Conservation (phyloP, 2,888 invertebrate genomes). For the Eupithecia vulgata region DNA sequence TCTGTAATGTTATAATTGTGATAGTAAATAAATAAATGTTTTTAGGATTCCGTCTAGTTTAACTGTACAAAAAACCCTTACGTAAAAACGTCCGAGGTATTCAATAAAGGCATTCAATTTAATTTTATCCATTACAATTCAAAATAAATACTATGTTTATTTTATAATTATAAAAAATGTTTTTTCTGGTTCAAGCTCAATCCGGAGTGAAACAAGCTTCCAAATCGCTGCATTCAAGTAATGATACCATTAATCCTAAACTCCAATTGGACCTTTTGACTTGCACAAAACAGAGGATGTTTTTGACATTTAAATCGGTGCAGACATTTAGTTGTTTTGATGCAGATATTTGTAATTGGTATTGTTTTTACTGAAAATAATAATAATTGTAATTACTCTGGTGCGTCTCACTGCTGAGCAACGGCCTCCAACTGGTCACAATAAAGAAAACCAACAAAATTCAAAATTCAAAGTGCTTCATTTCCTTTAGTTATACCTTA, state of each 20-base stretch:
- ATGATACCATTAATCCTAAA: conserved; percentile 60
- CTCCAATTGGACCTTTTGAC: conserved; percentile 52
- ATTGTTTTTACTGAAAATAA: not conserved
- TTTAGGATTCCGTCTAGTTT: not conserved
- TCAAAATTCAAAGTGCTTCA: no score
- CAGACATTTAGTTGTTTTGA: conserved; percentile 14
- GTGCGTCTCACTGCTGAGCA: not conserved
- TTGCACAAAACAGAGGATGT: conserved; percentile 36
- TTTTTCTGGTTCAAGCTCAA: not conserved
- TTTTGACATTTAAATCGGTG: conserved; percentile 22
- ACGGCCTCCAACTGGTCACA: not conserved
- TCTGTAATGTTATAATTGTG: no score
- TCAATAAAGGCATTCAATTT: not conserved
- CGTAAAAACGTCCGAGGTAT: not conserved
- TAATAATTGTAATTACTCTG: not conserved
- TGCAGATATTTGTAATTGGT: not conserved
- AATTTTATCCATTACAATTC: not conserved
- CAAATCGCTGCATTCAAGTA: conserved; percentile 60
- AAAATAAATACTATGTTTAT: not conserved
- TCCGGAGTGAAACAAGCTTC: conserved; percentile 15
- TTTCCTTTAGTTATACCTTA: no score
- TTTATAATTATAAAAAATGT: not conserved
- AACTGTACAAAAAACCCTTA: not conserved
- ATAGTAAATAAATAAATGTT: not conserved
- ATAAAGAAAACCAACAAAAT: not conserved